phyloP scores from a whole-genome alignment of 2,797 vertebrate species.

The Chaetodon trifasciatus region DNA sequence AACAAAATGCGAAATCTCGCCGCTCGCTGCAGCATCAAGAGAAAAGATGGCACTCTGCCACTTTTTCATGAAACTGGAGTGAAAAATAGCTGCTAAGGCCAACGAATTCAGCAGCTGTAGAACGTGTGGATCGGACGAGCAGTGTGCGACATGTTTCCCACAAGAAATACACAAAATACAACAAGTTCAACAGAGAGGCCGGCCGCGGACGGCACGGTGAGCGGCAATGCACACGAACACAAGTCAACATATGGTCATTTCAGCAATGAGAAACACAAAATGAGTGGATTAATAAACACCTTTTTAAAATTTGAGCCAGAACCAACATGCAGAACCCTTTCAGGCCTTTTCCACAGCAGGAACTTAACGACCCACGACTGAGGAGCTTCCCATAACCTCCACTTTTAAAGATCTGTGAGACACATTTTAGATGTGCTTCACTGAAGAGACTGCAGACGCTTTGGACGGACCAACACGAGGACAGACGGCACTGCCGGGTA shows the following conservation, averaged over 20 bases:
- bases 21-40: constrained; percentile 15
- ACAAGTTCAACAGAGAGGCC: constrained; percentile 31
- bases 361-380: constrained; percentile 26
- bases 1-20: constrained; percentile 36
- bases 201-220: constrained; percentile 30
- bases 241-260: constrained; percentile 34
- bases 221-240: constrained; percentile 37
- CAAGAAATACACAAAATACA: constrained; percentile 40
- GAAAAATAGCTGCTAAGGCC: constrained; percentile 23
- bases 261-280: constrained; percentile 41
- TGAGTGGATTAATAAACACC: constrained; percentile 46
- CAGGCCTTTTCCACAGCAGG: constrained; percentile 55
- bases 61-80: constrained; percentile 26
- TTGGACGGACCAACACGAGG: neutral
- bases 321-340: constrained; percentile 58
- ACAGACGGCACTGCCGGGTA: neutral
- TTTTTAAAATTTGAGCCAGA: constrained; percentile 10
- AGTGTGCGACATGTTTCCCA: constrained; percentile 63
- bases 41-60: constrained; percentile 45
- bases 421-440: neutral
- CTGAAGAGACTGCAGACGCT: neutral
- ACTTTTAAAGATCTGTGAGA: neutral
- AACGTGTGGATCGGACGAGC: constrained; percentile 57
- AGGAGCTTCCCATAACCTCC: neutral
- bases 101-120: constrained; percentile 7